Percentiles rank a stretch among this genome's conserved stretches.
Conservation (phyloP, 2,888 invertebrate species). For the Adelognathus sp. region DNA sequence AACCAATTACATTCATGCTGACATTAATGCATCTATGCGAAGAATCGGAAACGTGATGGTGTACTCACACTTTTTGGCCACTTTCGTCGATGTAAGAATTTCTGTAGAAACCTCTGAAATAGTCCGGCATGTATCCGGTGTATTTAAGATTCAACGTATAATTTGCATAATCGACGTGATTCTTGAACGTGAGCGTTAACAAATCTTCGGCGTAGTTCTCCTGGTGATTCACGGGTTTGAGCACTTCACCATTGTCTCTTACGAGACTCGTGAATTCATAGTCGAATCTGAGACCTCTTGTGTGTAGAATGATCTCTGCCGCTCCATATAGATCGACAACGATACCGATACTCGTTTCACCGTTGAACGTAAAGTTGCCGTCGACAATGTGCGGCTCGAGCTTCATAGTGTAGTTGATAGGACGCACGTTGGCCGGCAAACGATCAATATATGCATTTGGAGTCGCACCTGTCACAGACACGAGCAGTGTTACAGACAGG, state of each 20-base stretch:
- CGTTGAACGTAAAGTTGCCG: conserved; percentile 63
- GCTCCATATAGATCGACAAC: conserved; percentile 69
- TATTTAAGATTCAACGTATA: conserved; percentile 84
- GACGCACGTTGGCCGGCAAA: conserved; percentile 82
- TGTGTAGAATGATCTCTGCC: conserved; percentile 79
- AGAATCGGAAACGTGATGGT: background rate
- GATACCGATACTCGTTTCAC: conserved; percentile 53
- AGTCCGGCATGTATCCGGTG: conserved; percentile 84
- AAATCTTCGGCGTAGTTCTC: conserved; percentile 40
- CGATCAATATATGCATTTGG: conserved; percentile 78
- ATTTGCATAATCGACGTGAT: conserved; percentile 73
- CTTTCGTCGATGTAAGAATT: conserved; percentile 83
- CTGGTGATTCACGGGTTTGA: conserved; percentile 38
- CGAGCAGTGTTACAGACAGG: background rate
- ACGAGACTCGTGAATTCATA: conserved; percentile 65
- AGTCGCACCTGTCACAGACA: background rate
- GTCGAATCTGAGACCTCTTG: conserved; percentile 74
- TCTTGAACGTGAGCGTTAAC: background rate
- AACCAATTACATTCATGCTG: too few species aligned
- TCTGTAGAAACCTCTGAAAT: conserved; percentile 86
- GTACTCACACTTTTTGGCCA: conserved; percentile 76
- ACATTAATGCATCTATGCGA: background rate
- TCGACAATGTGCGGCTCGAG: conserved; percentile 81
- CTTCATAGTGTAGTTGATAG: conserved; percentile 82
- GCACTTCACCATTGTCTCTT: conserved; percentile 2